phyloP scores from a whole-genome alignment of 2,888 invertebrate genomes.

The Drosophila mulleri region DNA sequence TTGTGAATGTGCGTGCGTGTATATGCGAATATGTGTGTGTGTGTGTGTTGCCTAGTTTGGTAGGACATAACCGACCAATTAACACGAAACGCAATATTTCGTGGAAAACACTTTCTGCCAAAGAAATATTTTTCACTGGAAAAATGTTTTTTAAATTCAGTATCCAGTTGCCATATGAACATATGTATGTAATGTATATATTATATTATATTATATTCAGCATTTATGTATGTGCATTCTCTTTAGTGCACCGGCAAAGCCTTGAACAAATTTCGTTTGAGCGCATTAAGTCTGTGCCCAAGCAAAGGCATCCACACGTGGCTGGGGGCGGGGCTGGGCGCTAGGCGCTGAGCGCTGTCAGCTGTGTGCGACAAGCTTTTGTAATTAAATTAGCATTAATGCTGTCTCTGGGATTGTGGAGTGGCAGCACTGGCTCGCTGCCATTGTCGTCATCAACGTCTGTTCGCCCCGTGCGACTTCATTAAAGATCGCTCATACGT shows the following conservation, averaged over 20 bases:
- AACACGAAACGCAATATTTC: neutral
- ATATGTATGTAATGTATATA: neutral
- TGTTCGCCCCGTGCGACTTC: constrained; percentile 46
- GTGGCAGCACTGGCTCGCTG: constrained; percentile 29
- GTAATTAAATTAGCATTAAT: constrained; percentile 74
- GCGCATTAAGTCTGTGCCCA: constrained; percentile 31
- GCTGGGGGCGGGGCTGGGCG: neutral
- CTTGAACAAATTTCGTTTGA: constrained; percentile 29
- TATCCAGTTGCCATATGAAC: neutral
- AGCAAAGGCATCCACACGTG: constrained; percentile 8
- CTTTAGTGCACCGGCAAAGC: constrained; percentile 8
- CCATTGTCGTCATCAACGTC: constrained; percentile 48
- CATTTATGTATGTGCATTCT: constrained; percentile 13
- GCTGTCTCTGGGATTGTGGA: constrained; percentile 56
- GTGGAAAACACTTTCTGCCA: neutral
- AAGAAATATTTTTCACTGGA: neutral
- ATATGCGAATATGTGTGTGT: neutral
- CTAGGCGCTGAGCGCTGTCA: neutral
- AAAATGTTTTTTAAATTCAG: neutral
- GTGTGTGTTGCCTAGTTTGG: neutral
- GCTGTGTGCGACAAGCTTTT: constrained; percentile 48
- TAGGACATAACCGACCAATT: constrained; percentile 13
- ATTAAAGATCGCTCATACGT: constrained; percentile 72
- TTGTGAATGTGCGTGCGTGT: neutral
- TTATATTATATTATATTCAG: neutral